Base-by-base conservation (phyloP, 64 coral and sea anemone genomes). In the Acropora tenuis region DNA sequence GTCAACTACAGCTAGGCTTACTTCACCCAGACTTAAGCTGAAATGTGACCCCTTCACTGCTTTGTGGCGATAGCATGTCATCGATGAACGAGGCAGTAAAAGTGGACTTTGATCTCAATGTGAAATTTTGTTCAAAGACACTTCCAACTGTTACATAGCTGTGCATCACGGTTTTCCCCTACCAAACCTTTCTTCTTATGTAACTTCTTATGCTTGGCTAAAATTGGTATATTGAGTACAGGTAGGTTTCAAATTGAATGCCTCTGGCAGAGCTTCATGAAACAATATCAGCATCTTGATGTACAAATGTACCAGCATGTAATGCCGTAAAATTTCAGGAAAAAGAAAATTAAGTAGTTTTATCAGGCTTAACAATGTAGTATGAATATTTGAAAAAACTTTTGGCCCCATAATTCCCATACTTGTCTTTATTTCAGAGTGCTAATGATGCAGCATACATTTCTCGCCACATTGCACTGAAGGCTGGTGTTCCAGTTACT, bases 391-490 rank as follows among this genome's bases (percentile, higher is more conserved):
- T 47, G n/a, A 55, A 7, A 55, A 7, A 55, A 55, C 5, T 10
- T 10, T 55, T 5, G 52, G 52, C 52, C 52, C 52, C 7, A 65
- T 42, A 12, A 5, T 68, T 44, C 79, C n/a, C 57, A 50, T 11
- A 15, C 1, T 47, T 55, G 40, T 58, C 18, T 46, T 6, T 74
- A 78, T 41, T 8, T 47, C 30, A 99, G 97, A 88, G 86, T 77
- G 92, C 97, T 85, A 43, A 83, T 80, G 97, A 99, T 91, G 97
- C 94, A 48, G 92, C 91, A 41, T 99, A 99, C 74, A 74, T 96
- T 63, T 76, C 97, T 63, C 82, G 97, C 10, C 97, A 99, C 59
- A 92, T 96, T 92, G 97, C 94, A 8, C 76, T 99, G 50, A 92
- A 95, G 66, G 82, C 91, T 17, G 93, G 95, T 74, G 84, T 99